Percentiles rank a stretch among this genome's conserved stretches.
Evolutionary conservation across 2,113 vertebrate genomes (phyloP).

Genomic region (Paraplagusia blochii): DNA sequence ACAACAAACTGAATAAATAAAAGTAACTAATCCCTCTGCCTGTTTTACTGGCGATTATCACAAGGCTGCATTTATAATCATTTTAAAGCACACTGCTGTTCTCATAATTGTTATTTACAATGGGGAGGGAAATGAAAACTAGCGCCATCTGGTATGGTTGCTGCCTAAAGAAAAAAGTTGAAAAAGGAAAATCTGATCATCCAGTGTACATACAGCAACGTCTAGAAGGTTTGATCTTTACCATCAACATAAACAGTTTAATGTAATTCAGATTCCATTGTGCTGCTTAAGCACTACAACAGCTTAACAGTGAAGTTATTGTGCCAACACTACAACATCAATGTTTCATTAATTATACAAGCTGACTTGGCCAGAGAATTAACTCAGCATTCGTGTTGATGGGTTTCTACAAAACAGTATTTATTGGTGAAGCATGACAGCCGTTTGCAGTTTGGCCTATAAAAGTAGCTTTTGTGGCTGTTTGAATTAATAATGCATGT

Average conservation of each 20-base stretch:
- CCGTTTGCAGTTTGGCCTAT: constrained; percentile 32
- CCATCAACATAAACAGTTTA: too few relatives aligned
- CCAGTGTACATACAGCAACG: not conserved
- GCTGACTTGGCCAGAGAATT: not conserved
- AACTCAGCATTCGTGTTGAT: not conserved
- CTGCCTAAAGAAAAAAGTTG: constrained; percentile 4
- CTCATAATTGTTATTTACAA: constrained; percentile 17
- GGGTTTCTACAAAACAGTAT: not conserved
- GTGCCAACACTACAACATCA: not conserved
- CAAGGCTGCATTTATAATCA: constrained; percentile 22
- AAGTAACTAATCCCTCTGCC: constrained; percentile 15
- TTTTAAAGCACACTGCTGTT: constrained; percentile 19
- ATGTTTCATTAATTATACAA: too few relatives aligned
- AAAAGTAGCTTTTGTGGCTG: constrained; percentile 32
- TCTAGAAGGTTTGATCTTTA: too few relatives aligned
- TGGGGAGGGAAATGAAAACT: not conserved
- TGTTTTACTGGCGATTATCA: constrained; percentile 35
- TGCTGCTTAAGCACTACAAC: too few relatives aligned
- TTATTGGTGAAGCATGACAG: constrained; percentile 16
- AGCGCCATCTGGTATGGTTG: constrained; percentile 7
- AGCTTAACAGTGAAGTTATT: not conserved
- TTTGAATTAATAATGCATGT: constrained; percentile 57
- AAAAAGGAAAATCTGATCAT: constrained; percentile 6
- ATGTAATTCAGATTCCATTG: not conserved
- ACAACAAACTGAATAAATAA: constrained; percentile 33